phyloP scores from a whole-genome alignment of 2,888 invertebrate genomes.

The Mesorhabditis belari region DNA sequence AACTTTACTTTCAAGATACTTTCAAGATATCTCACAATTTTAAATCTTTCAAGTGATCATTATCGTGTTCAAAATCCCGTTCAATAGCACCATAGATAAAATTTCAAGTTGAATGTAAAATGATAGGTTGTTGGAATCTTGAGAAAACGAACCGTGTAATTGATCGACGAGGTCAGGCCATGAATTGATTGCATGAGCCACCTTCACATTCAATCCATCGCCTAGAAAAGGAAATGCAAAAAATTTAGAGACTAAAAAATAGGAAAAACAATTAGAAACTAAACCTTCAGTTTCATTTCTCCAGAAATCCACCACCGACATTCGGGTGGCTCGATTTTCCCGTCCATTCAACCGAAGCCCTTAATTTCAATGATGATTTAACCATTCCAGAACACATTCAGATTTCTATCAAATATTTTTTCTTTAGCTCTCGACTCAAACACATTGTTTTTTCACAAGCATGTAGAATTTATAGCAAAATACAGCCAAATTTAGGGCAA shows the following conservation, averaged over 20 bases:
- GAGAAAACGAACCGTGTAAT: slow-evolving; percentile 39
- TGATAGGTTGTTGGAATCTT: not conserved
- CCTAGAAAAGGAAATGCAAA: slow-evolving; percentile 13
- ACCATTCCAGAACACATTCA: too few relatives aligned
- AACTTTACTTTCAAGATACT: too few relatives aligned
- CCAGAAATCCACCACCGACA: slow-evolving; percentile 43
- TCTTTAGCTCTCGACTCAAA: too few relatives aligned
- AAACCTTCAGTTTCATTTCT: slow-evolving; percentile 32
- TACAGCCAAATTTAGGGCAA: too few relatives aligned
- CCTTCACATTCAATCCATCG: slow-evolving; percentile 36
- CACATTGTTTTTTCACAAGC: too few relatives aligned
- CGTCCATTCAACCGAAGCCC: slow-evolving; percentile 13
- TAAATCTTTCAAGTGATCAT: too few relatives aligned
- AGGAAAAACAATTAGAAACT: not conserved
- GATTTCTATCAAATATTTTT: too few relatives aligned
- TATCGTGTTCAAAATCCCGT: not conserved
- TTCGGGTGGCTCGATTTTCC: slow-evolving; percentile 38
- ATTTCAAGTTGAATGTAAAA: too few relatives aligned
- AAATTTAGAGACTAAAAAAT: not conserved
- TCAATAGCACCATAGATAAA: not conserved
- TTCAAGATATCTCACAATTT: too few relatives aligned
- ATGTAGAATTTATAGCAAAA: too few relatives aligned
- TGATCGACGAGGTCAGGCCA: slow-evolving; percentile 40
- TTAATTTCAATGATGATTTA: too few relatives aligned
- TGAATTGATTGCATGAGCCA: slow-evolving; percentile 37